Evolutionary conservation across 2,888 invertebrate species (phyloP).

Genomic region (Nephrotoma flavescens): DNA sequence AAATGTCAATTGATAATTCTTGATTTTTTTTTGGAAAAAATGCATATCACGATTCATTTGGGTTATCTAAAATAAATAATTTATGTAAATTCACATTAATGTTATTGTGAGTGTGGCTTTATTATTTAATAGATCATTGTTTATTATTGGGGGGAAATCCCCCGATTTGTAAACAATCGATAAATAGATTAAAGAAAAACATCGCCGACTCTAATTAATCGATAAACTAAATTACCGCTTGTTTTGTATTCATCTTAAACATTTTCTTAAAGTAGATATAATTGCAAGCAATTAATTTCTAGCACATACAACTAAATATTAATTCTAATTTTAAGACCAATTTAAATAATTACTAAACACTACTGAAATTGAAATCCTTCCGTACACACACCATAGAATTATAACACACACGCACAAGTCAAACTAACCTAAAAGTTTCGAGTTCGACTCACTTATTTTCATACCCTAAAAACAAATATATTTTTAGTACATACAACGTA

Average conservation of each 20-base stretch:
- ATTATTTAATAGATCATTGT: background rate
- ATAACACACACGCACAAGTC: too few relatives aligned
- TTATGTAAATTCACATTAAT: background rate
- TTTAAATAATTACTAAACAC: background rate
- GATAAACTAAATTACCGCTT: background rate
- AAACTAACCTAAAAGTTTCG: too few relatives aligned
- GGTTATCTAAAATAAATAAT: background rate
- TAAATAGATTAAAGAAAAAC: background rate
- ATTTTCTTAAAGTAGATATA: background rate
- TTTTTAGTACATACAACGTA: too few relatives aligned
- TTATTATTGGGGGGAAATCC: background rate
- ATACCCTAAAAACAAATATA: too few relatives aligned
- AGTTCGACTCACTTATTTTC: too few relatives aligned
- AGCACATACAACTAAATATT: background rate
- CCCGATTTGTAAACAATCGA: background rate
- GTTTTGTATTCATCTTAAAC: background rate
- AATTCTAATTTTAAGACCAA: background rate
- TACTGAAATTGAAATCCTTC: too few relatives aligned
- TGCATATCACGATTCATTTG: background rate
- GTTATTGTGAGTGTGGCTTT: too few relatives aligned
- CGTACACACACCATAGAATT: too few relatives aligned
- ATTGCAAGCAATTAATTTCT: background rate
- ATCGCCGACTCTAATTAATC: background rate
- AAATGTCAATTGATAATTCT: background rate
- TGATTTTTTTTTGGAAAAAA: background rate